Percentiles rank a stretch among this genome's conserved stretches.
phyloP scores from a whole-genome alignment of 2,888 invertebrate species.

The Trachelus tabidus region DNA sequence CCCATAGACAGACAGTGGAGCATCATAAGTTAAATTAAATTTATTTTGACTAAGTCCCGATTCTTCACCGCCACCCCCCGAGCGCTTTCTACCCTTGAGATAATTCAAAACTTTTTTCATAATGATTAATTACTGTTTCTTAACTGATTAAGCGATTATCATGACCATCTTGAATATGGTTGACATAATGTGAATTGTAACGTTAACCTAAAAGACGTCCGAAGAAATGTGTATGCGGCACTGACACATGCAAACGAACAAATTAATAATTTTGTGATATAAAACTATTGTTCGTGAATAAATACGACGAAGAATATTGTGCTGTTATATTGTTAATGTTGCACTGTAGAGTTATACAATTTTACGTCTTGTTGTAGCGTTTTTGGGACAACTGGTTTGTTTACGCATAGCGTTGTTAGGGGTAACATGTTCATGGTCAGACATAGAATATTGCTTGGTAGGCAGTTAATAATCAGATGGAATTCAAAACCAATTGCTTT shows the following conservation, averaged over 20 bases:
- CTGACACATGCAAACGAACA: neutral
- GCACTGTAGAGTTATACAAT: neutral
- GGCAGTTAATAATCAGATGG: neutral
- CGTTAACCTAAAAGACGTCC: neutral
- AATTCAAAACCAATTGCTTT: neutral
- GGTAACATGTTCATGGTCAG: neutral
- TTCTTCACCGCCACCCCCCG: neutral
- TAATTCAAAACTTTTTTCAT: conserved; percentile 8
- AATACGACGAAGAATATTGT: neutral
- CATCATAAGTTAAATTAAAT: neutral
- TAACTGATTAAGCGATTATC: neutral
- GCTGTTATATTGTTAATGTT: neutral
- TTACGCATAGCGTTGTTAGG: neutral
- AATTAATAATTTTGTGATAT: neutral
- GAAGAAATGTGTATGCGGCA: neutral
- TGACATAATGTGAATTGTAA: neutral
- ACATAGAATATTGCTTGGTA: neutral
- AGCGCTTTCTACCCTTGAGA: neutral
- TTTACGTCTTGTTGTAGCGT: neutral
- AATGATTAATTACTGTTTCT: neutral
- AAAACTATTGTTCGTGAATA: neutral
- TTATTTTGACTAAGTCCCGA: neutral
- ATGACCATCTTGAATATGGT: neutral
- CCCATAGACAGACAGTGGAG: neutral
- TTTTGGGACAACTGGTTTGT: neutral